Percentiles rank a stretch among this genome's conserved stretches.
Conservation (phyloP, 2,888 invertebrate genomes). For the Aradus depressus region DNA sequence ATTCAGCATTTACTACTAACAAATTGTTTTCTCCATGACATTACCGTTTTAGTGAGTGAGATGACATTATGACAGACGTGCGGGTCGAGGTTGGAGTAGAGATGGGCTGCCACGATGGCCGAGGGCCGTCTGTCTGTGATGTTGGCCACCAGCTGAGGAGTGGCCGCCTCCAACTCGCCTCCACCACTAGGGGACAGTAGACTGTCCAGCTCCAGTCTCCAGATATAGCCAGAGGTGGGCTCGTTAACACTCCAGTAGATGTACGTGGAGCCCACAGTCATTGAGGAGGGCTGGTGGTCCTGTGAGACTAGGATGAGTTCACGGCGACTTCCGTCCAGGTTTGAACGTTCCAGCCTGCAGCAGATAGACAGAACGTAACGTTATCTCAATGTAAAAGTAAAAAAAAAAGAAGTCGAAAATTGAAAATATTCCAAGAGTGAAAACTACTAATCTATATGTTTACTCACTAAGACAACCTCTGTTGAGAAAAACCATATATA, state of each 20-base stretch:
- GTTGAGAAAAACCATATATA: too few species aligned
- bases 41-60: neutral
- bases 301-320: conserved; percentile 34
- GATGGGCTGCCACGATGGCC: neutral
- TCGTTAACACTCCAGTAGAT: conserved; percentile 20
- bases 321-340: conserved; percentile 2
- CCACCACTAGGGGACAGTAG: too few species aligned
- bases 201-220: too few species aligned
- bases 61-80: conserved; percentile 7
- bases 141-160: too few species aligned
- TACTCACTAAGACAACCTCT: too few species aligned
- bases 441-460: too few species aligned
- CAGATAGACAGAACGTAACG: too few species aligned
- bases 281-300: conserved; percentile 10
- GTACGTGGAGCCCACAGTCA: neutral
- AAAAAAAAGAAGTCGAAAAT: neutral
- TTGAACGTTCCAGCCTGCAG: neutral
- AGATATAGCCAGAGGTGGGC: too few species aligned
- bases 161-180: too few species aligned
- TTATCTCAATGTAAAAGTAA: neutral
- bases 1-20: too few species aligned
- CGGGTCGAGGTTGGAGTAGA: conserved; percentile 1
- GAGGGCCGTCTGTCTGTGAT: neutral
- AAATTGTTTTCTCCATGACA: too few species aligned
- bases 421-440: neutral